Percentiles rank a stretch among this genome's conserved stretches.
phyloP scores from a whole-genome alignment of 2,888 invertebrate species.

The Argyresthia goedartella region DNA sequence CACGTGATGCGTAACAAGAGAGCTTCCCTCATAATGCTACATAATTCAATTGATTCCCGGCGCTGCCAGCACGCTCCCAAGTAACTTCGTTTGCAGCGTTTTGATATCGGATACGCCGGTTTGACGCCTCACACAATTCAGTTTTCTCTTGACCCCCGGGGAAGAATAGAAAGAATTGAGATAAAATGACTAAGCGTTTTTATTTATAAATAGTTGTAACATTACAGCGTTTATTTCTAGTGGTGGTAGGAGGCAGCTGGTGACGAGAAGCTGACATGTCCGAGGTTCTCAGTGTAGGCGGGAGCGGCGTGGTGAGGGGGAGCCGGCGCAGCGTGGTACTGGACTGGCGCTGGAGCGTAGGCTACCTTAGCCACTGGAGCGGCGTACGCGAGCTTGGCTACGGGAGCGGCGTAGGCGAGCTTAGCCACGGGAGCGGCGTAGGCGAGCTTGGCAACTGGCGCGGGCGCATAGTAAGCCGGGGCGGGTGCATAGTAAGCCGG shows the following conservation, averaged over 20 bases:
- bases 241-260: conserved; percentile 52
- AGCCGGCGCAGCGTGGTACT: conserved; percentile 20
- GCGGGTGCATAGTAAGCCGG: conserved; percentile 11
- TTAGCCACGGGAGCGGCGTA: conserved; percentile 17
- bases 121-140: conserved; percentile 53
- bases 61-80: conserved; percentile 64
- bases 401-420: conserved; percentile 11
- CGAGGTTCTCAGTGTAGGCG: conserved; percentile 20
- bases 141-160: conserved; percentile 29
- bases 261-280: conserved; percentile 44
- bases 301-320: conserved; percentile 22
- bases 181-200: conserved; percentile 24
- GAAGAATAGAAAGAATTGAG: conserved; percentile 19
- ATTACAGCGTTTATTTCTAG: conserved; percentile 21
- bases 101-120: conserved; percentile 66
- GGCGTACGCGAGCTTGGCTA: conserved; percentile 24
- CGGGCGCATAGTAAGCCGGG: conserved; percentile 20
- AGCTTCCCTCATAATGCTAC: conserved; percentile 62
- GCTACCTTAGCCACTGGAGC: conserved; percentile 12
- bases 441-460: conserved; percentile 3
- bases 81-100: conserved; percentile 67
- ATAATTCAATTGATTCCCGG: conserved; percentile 69
- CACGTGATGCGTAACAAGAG: conserved; percentile 61
- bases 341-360: conserved; percentile 16
- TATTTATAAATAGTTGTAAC: conserved; percentile 40